These are phyloP conservation scores for Microtus oregoni DNA, from an alignment of 2,113 vertebrate species.

Conservation along the genomic window DNA sequence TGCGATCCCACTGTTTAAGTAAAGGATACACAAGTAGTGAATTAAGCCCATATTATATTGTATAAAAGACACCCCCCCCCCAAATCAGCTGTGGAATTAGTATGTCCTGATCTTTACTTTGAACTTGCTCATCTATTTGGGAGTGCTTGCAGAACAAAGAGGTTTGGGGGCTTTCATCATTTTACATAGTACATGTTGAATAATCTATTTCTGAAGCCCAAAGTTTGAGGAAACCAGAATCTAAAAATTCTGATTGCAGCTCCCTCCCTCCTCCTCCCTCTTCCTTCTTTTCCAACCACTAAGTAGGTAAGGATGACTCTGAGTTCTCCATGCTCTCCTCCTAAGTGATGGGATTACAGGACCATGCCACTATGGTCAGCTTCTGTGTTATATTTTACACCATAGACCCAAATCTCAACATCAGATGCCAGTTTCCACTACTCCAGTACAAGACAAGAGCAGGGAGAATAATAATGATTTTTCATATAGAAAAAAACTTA, in stretches of 20 bases:
- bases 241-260: not conserved
- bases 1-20: not conserved
- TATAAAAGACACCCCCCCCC: not conserved
- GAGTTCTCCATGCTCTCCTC: not conserved
- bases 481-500: slow-evolving; percentile 30
- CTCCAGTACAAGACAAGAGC: not conserved
- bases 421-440: not conserved
- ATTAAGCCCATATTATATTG: not conserved
- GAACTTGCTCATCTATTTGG: not conserved
- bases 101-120: not conserved
- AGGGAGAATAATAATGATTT: not conserved
- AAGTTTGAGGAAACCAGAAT: slow-evolving; percentile 39
- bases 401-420: not conserved
- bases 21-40: not conserved
- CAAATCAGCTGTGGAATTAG: not conserved
- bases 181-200: not conserved
- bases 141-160: not conserved
- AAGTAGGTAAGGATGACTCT: not conserved
- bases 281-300: not conserved
- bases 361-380: too few relatives aligned
- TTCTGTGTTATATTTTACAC: not conserved
- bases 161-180: too few relatives aligned
- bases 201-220: not conserved
- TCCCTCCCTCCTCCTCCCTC: not conserved
- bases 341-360: not conserved